These are phyloP conservation scores for Apamea crenata DNA, from an alignment of 2,888 invertebrate species.

Conservation along the genomic window DNA sequence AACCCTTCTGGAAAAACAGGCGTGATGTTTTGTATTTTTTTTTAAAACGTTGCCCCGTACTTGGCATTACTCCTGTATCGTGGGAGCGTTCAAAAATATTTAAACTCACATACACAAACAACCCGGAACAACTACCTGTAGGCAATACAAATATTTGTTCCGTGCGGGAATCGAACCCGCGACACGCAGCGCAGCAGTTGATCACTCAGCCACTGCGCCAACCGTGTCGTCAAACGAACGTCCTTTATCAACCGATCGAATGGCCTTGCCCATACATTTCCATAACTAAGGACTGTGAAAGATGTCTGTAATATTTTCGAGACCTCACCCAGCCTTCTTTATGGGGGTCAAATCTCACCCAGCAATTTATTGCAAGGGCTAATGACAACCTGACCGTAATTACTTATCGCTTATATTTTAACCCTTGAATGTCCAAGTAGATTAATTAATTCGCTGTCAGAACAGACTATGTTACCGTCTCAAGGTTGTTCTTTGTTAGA, in stretches of 20 bases:
- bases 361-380: constrained; percentile 68
- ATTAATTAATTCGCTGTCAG: constrained; percentile 64
- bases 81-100: no score
- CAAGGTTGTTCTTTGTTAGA: constrained; percentile 48
- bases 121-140: no score
- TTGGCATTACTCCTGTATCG: no score
- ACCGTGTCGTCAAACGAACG: no score
- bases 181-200: no score
- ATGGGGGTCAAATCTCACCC: constrained; percentile 72
- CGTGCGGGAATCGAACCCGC: no score
- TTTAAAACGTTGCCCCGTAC: no score
- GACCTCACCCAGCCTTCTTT: constrained; percentile 67
- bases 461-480: constrained; percentile 30
- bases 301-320: constrained; percentile 65
- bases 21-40: neutral
- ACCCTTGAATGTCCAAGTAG: constrained; percentile 68
- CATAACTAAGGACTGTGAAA: constrained; percentile 47
- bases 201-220: no score
- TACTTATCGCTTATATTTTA: constrained; percentile 74
- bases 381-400: constrained; percentile 73
- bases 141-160: no score
- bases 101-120: no score
- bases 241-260: constrained; percentile 21
- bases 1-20: neutral
- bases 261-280: constrained; percentile 16